These are phyloP conservation scores for Scrobipalpa atriplicella DNA, from an alignment of 2,888 invertebrate genomes.

Conservation along the genomic window DNA sequence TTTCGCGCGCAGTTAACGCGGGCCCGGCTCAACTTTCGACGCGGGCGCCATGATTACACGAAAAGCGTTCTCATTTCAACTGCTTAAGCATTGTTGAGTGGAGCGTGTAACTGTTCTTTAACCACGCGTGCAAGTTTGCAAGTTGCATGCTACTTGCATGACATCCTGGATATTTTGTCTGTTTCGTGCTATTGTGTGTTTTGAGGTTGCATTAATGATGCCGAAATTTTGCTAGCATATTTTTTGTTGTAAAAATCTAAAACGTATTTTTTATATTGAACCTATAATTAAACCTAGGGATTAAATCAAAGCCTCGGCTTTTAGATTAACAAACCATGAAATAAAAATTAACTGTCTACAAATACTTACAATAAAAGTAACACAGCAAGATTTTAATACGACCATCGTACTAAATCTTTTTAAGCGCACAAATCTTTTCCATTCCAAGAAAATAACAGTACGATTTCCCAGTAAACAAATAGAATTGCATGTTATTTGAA, in stretches of 20 bases:
- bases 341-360: too few relatives aligned
- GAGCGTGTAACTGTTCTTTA: slow-evolving; percentile 16
- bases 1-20: slow-evolving; percentile 16
- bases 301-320: too few relatives aligned
- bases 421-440: background rate
- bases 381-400: background rate
- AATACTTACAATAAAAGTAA: background rate
- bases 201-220: too few relatives aligned
- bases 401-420: background rate
- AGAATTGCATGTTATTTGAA: slow-evolving; percentile 4
- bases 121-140: background rate
- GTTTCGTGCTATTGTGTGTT: too few relatives aligned
- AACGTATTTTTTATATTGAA: too few relatives aligned
- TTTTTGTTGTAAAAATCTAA: too few relatives aligned
- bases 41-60: slow-evolving; percentile 9
- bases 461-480: slow-evolving; percentile 1
- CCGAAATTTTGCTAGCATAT: too few relatives aligned
- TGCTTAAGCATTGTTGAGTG: slow-evolving; percentile 5
- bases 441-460: background rate
- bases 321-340: too few relatives aligned
- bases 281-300: too few relatives aligned
- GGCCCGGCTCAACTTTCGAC: slow-evolving; percentile 13
- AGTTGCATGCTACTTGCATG: background rate
- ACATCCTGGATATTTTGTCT: background rate
- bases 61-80: slow-evolving; percentile 12